These are phyloP conservation scores for Uloborus diversus DNA, from an alignment of 1,140 invertebrate genomes.

Conservation along the genomic window DNA sequence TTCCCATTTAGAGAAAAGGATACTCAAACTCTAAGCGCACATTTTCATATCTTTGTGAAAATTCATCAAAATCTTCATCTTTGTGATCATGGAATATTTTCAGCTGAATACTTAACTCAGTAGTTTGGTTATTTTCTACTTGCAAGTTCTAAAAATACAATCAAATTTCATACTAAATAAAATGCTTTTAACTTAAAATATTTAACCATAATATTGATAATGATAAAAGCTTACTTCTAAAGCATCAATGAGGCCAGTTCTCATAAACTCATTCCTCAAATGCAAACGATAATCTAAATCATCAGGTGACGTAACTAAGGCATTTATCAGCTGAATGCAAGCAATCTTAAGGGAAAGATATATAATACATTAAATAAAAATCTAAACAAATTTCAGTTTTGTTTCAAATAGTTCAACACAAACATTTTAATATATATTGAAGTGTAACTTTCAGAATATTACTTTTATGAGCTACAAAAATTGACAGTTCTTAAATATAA, in stretches of 20 bases:
- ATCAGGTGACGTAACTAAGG: slow-evolving; percentile 87
- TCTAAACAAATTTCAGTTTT: slow-evolving; percentile 36
- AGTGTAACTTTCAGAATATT: too few relatives aligned
- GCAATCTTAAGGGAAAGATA: slow-evolving; percentile 70
- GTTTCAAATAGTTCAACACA: background rate
- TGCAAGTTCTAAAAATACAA: slow-evolving; percentile 58
- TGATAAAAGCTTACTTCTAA: slow-evolving; percentile 71
- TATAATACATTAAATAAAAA: background rate
- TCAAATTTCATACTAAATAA: too few relatives aligned
- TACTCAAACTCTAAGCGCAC: slow-evolving; percentile 88
- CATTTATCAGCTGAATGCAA: slow-evolving; percentile 93
- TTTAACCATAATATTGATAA: background rate
- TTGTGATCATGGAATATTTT: slow-evolving; percentile 86
- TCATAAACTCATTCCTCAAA: slow-evolving; percentile 94
- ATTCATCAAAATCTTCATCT: slow-evolving; percentile 93
- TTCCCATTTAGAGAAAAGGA: too few relatives aligned
- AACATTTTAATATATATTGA: too few relatives aligned
- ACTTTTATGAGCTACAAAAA: too few relatives aligned
- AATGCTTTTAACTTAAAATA: slow-evolving; percentile 36
- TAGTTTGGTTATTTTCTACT: slow-evolving; percentile 40
- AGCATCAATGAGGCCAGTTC: slow-evolving; percentile 86
- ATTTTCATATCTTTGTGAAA: slow-evolving; percentile 90
- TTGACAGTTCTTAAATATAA: too few relatives aligned
- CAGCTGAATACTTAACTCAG: slow-evolving; percentile 77
- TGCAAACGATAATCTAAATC: slow-evolving; percentile 94